These are phyloP conservation scores for Kryptopterus vitreolus DNA, from an alignment of 2,797 vertebrate genomes.

Conservation along the genomic window DNA sequence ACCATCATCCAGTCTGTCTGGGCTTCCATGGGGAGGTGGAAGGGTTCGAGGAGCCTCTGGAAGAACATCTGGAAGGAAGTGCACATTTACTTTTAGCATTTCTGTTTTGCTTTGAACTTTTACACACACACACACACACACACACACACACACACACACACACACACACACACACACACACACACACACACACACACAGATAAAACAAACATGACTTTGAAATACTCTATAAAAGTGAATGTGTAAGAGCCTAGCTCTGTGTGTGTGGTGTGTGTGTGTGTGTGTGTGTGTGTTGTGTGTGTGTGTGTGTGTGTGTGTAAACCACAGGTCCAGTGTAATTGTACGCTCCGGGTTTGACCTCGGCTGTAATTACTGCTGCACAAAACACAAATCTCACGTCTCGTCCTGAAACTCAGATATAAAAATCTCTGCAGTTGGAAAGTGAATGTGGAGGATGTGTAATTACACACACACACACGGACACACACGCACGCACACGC, in stretches of 20 bases:
- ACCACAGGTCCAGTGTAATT: slow-evolving; percentile 14
- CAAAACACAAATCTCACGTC: background rate
- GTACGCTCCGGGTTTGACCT: background rate
- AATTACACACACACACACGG: slow-evolving; percentile 14
- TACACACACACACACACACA: no score
- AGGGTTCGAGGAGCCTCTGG: no score
- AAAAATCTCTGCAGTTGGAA: background rate
- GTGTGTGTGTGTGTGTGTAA: background rate
- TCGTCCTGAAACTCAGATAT: background rate
- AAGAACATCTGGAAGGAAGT: no score
- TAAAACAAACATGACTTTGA: background rate
- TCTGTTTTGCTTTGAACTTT: no score
- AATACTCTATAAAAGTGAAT: background rate
- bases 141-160: no score
- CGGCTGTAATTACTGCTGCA: slow-evolving; percentile 16
- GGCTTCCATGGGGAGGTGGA: no score
- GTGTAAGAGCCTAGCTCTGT: background rate
- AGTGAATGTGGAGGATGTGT: background rate
- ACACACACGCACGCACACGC: no score
- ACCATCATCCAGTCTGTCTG: no score
- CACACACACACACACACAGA: no score
- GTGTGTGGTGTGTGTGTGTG: background rate
- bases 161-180: no score
- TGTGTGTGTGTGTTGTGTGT: slow-evolving; percentile 2
- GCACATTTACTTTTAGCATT: no score